A percentile compares a stretch with the other conserved stretches of the same genome.
These are phyloP conservation scores for Trachops cirrhosus DNA, from an alignment of 2,797 vertebrate species.

Conservation along the genomic window DNA sequence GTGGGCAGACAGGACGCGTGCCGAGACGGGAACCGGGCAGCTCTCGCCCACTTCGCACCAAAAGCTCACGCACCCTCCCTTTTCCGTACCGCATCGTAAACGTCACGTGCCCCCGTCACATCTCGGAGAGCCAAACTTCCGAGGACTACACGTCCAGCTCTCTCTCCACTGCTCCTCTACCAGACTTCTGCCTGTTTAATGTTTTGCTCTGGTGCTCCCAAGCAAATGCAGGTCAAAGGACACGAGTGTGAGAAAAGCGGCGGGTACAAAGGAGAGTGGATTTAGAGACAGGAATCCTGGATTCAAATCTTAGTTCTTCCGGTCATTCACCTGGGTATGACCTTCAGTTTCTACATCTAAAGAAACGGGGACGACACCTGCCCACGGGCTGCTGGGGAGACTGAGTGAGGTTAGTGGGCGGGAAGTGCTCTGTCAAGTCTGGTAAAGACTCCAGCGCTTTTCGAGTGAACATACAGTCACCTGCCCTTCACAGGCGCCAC, in stretches of 20 bases:
- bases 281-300: neutral
- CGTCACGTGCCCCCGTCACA: neutral
- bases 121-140: neutral
- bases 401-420: neutral
- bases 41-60: neutral
- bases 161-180: neutral
- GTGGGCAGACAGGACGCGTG: neutral
- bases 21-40: neutral
- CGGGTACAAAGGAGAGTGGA: neutral
- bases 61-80: neutral
- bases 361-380: neutral
- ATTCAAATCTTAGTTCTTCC: neutral
- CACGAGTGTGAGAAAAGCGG: neutral
- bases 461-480: neutral
- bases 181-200: neutral
- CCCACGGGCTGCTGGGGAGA: neutral
- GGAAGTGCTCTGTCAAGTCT: neutral
- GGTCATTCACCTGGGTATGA: neutral
- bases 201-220: neutral
- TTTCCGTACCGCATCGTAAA: accelerated
- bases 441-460: neutral
- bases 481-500: neutral
- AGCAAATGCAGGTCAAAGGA: neutral
- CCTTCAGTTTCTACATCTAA: neutral
- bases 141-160: neutral